Conservation (phyloP, 2,113 vertebrate genomes). For the Odocoileus virginianus region DNA sequence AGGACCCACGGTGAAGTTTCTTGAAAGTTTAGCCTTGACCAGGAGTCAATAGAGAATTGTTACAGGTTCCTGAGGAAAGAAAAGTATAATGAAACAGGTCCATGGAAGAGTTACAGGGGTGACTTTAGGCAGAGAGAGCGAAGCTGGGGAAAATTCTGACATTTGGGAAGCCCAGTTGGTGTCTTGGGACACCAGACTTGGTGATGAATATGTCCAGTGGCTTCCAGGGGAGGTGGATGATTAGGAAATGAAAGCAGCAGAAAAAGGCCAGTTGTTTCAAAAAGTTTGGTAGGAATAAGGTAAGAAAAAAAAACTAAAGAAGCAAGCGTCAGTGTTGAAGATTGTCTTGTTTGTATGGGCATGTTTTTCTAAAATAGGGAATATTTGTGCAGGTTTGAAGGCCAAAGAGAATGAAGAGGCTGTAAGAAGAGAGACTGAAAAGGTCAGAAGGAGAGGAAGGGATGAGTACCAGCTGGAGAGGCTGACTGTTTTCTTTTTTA, state of each 20-base stretch:
- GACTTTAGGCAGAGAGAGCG: neutral
- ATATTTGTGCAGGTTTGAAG: neutral
- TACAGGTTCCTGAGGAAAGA: neutral
- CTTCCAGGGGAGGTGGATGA: neutral
- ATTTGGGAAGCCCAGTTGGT: neutral
- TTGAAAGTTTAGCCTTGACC: neutral
- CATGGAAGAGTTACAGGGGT: neutral
- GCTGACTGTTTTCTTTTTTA: neutral
- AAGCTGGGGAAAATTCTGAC: neutral
- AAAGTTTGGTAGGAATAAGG: neutral
- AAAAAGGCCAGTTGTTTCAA: neutral
- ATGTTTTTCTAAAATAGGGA: neutral
- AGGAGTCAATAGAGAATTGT: neutral
- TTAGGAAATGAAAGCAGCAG: neutral
- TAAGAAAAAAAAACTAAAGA: neutral
- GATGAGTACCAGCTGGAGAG: neutral
- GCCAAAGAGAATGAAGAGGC: neutral
- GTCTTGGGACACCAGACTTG: neutral
- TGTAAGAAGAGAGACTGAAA: neutral
- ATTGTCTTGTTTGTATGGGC: neutral
- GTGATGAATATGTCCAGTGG: neutral
- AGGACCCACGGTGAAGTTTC: neutral
- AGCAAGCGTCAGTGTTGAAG: neutral
- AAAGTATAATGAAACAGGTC: neutral
- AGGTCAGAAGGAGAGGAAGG: neutral